These are phyloP conservation scores for Mesitornis unicolor DNA, from an alignment of 2,113 vertebrate genomes.

Conservation along the genomic window DNA sequence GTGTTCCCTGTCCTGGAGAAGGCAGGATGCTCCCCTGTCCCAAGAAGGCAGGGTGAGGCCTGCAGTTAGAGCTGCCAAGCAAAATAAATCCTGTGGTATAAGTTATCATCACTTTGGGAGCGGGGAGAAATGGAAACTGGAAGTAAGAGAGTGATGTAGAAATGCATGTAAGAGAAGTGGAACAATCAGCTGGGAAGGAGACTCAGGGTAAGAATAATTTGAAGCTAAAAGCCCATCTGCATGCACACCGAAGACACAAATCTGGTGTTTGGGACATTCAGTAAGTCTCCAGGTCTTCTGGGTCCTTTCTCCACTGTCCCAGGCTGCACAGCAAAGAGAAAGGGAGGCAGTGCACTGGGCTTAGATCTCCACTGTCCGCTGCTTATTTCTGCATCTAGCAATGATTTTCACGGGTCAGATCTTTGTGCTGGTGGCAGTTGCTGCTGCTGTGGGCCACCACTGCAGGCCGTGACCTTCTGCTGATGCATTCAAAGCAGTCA, in stretches of 20 bases:
- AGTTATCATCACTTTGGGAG: background rate
- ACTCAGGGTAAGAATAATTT: background rate
- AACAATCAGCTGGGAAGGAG: background rate
- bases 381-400: background rate
- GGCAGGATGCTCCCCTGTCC: background rate
- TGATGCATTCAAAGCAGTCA: background rate
- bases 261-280: background rate
- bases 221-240: background rate
- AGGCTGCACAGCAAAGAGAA: background rate
- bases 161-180: background rate
- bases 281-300: background rate
- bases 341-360: background rate
- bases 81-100: background rate
- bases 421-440: background rate
- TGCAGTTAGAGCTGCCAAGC: background rate
- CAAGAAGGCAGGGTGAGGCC: background rate
- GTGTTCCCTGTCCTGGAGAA: background rate
- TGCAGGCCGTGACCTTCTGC: background rate
- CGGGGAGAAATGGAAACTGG: background rate
- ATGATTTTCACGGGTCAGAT: background rate
- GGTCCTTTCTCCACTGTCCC: background rate
- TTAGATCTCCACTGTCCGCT: background rate
- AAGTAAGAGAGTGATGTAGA: background rate
- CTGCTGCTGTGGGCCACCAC: background rate
- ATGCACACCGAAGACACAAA: background rate